A percentile compares a stretch with the other conserved stretches of the same genome.
Evolutionary conservation across 2,113 vertebrate genomes (phyloP).

Genomic region (Cyprinodon tularosa): DNA sequence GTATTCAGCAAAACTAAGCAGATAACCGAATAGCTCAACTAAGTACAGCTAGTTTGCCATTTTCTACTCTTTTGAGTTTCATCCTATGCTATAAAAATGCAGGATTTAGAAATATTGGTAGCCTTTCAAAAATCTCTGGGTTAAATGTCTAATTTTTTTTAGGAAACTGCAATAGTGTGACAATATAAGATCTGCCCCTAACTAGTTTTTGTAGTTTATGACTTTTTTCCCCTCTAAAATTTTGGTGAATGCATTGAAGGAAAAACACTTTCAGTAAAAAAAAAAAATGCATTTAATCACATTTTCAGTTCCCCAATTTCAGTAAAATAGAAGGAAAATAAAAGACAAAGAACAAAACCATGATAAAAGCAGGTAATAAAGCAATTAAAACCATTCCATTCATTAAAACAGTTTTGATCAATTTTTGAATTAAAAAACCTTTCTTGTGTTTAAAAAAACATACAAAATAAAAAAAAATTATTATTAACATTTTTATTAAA

Average conservation of each 20-base stretch:
- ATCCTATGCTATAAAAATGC: background rate
- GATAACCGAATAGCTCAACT: background rate
- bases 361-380: too few relatives aligned
- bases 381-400: background rate
- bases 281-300: background rate
- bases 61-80: background rate
- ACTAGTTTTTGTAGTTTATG: background rate
- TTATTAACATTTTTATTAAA: too few relatives aligned
- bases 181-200: background rate
- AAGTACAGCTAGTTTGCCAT: background rate
- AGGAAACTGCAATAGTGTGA: too few relatives aligned
- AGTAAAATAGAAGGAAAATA: too few relatives aligned
- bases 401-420: background rate
- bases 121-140: background rate
- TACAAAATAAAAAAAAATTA: too few relatives aligned
- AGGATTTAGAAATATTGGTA: background rate
- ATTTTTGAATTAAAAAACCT: background rate
- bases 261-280: background rate
- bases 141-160: background rate
- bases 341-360: too few relatives aligned
- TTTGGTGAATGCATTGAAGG: background rate
- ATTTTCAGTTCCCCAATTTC: background rate
- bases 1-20: background rate
- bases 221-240: background rate
- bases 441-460: background rate